These are phyloP conservation scores for Cheilosia pagana DNA, from an alignment of 2,888 invertebrate species.

Conservation along the genomic window DNA sequence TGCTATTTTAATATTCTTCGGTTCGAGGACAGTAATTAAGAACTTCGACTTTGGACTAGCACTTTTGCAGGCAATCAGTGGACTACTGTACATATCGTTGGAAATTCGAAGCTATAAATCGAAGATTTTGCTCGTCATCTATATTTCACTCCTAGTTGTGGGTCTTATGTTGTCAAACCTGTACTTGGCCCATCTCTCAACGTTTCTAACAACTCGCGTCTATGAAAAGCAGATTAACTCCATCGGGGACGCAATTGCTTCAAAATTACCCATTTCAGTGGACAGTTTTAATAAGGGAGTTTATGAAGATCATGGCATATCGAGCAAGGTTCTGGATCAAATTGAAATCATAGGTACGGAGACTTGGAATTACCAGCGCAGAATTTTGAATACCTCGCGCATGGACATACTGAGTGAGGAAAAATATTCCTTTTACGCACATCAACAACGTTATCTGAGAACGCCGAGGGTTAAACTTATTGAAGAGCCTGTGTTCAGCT, in stretches of 20 bases:
- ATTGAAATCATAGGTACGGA: conserved; percentile 29
- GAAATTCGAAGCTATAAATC: conserved; percentile 12
- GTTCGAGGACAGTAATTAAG: conserved; percentile 8
- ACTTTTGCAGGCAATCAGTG: conserved; percentile 36
- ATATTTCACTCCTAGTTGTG: conserved; percentile 75
- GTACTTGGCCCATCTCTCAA: conserved; percentile 79
- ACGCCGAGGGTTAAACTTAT: conserved; percentile 61
- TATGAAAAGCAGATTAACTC: conserved; percentile 73
- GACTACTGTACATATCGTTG: conserved; percentile 23
- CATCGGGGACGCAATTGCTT: conserved; percentile 71
- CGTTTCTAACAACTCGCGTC: conserved; percentile 78
- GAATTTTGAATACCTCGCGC: conserved; percentile 51
- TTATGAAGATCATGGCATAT: background rate
- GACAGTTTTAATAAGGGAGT: conserved; percentile 30
- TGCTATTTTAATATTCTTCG: conserved; percentile 21
- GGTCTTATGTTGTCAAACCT: conserved; percentile 79
- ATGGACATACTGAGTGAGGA: conserved; percentile 59
- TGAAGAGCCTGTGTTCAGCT: conserved; percentile 50
- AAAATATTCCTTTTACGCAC: conserved; percentile 72
- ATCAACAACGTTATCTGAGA: conserved; percentile 76
- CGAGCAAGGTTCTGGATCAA: conserved; percentile 28
- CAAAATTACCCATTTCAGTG: conserved; percentile 50
- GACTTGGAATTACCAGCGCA: conserved; percentile 36
- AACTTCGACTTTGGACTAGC: conserved; percentile 41
- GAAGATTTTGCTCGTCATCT: conserved; percentile 27